Evolutionary conservation across 2,888 invertebrate genomes (phyloP), one percentile per base, ranked within the genome.

Genomic region (Cybosia mesomella): DNA sequence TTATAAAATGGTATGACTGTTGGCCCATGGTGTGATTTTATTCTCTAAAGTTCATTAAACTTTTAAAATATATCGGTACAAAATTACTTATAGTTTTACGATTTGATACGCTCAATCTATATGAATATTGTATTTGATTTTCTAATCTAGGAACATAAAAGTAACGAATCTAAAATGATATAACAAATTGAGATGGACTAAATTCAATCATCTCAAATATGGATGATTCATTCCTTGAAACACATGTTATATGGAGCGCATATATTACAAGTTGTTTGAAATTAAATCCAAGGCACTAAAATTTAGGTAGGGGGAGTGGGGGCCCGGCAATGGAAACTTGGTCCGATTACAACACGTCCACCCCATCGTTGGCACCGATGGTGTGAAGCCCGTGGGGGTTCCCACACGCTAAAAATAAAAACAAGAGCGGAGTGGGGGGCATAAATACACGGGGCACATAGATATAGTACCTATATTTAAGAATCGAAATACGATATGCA

Each of bases 81-180:
- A 63, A 81, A 70, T 76, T 71, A 70, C 60, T 32, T 43, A 34
- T 66, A 72, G 67, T 68, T 81, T 81, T 67, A 67, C 62, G 59
- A 81, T 81, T 80, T 0, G 79, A 62, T 13, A 74, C 69, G 74
- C 65, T 73, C 69, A 79, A 81, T 80, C 66, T 74, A 69, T 63
- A 36, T 28, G 68, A 73, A 73, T 58, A 58, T 62, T 69, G 70
- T 74, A 67, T 81, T 73, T 74, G 63, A 79, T 76, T 69, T 36
- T 58, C 32, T 74, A 64, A 72, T 70, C 54, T 67, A 64, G 11
- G 59, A 72, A 62, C 54, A 67, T 67, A 71, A 76, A 74, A 22
- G 55, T 74, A 67, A 75, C 72, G 60, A 73, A 72, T 61, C 34
- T 32, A 18, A 62, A 71, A 69, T 69, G 2, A 72, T 55, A 64